A percentile compares a stretch with the other conserved stretches of the same genome.
phyloP scores from a whole-genome alignment of 1,140 invertebrate genomes.

The Brachionus sp. region DNA sequence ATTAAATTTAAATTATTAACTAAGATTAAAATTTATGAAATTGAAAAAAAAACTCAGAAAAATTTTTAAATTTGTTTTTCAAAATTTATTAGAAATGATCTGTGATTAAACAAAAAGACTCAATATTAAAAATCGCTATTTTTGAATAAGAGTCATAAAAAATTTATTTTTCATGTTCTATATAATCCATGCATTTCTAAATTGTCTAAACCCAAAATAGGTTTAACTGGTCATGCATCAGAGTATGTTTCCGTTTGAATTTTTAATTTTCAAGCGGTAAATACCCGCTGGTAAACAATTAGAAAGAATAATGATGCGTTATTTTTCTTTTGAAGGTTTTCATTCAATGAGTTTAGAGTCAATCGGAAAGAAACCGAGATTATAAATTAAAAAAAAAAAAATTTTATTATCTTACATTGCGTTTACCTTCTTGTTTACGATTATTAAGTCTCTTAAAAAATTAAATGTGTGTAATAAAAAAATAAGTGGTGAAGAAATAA shows the following conservation, averaged over 20 bases:
- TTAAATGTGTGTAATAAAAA: neutral
- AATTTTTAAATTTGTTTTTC: no score
- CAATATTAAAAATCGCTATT: no score
- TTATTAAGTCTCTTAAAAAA: conserved; percentile 38
- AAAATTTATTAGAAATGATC: no score
- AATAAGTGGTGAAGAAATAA: neutral
- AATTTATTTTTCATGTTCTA: no score
- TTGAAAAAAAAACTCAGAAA: no score
- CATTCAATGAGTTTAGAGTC: conserved; percentile 19
- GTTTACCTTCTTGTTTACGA: conserved; percentile 23
- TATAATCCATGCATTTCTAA: no score
- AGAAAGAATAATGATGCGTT: neutral
- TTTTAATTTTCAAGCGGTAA: neutral
- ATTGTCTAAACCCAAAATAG: neutral
- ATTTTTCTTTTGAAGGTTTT: neutral
- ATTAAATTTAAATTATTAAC: no score
- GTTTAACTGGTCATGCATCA: neutral
- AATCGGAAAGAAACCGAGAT: conserved; percentile 20
- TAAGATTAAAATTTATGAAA: no score
- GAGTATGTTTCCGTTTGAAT: neutral
- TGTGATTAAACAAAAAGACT: no score
- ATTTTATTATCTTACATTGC: conserved; percentile 14
- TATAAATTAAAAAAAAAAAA: neutral
- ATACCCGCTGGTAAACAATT: neutral
- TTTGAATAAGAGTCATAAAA: no score